Percentiles rank a stretch among this genome's conserved stretches.
phyloP scores from a whole-genome alignment of 2,113 vertebrate species.

The Varanus salvator region DNA sequence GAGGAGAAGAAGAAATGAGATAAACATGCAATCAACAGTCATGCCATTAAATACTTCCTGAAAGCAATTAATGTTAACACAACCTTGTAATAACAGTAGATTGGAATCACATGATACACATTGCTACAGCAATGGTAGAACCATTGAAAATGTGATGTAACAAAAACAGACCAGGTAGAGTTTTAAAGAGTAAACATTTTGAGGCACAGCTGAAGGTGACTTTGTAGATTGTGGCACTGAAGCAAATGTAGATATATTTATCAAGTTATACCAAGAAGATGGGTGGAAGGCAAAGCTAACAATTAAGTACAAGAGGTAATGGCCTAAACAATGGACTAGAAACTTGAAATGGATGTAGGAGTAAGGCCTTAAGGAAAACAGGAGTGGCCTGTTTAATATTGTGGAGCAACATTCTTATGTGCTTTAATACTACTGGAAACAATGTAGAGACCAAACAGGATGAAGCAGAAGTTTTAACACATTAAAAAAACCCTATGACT shows the following conservation, averaged over 20 bases:
- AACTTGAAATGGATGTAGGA: neutral
- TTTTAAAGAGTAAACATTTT: neutral
- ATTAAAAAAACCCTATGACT: neutral
- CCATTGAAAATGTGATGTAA: neutral
- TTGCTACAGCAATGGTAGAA: neutral
- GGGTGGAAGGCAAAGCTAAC: neutral
- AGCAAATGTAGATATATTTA: constrained; percentile 1
- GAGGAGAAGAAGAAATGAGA: neutral
- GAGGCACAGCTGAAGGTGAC: neutral
- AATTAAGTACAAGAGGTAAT: neutral
- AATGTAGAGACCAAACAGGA: constrained; percentile 6
- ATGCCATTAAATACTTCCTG: neutral
- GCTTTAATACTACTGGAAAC: neutral
- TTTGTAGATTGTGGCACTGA: neutral
- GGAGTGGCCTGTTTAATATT: neutral
- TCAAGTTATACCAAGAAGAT: neutral
- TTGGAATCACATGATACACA: neutral
- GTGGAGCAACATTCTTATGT: neutral
- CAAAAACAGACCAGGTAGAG: neutral
- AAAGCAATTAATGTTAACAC: constrained; percentile 6
- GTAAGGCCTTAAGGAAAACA: neutral
- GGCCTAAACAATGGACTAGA: constrained; percentile 1
- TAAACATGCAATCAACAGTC: neutral
- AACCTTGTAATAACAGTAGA: neutral
- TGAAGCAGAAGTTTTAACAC: neutral